A percentile compares a stretch with the other conserved stretches of the same genome.
These are phyloP conservation scores for Protula sp. DNA, from an alignment of 2,888 invertebrate species.

Conservation along the genomic window DNA sequence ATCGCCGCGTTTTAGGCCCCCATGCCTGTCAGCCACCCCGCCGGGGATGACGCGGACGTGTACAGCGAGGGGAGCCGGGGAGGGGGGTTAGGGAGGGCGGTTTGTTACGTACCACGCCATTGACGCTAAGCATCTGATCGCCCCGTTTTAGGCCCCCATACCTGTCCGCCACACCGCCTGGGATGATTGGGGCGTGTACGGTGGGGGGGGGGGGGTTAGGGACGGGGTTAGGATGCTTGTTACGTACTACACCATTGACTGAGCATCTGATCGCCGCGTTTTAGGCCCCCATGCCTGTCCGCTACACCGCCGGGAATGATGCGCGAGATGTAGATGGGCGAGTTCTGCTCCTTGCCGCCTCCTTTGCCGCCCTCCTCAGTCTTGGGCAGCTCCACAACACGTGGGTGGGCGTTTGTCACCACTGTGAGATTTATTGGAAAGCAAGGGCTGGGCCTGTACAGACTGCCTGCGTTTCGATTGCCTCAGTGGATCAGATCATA, in stretches of 20 bases:
- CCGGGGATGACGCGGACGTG: constrained; percentile 98
- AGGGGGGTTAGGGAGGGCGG: too few relatives aligned
- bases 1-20: constrained; percentile 94
- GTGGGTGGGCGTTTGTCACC: constrained; percentile 97
- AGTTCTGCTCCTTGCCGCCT: constrained; percentile 99
- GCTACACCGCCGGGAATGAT: constrained; percentile 99
- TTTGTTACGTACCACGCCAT: constrained; percentile 76
- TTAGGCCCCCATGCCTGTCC: constrained; percentile 92
- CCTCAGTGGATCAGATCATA: too few relatives aligned
- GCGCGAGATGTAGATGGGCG: constrained; percentile 97
- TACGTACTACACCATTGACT: constrained; percentile 88
- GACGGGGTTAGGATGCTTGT: constrained; percentile 43
- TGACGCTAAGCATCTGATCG: constrained; percentile 94
- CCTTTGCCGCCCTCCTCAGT: constrained; percentile 99
- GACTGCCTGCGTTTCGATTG: too few relatives aligned
- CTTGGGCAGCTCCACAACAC: constrained; percentile 96
- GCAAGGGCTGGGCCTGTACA: too few relatives aligned
- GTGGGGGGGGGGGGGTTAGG: too few relatives aligned
- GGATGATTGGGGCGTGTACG: constrained; percentile 98
- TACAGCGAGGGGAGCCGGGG: too few relatives aligned
- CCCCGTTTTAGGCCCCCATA: constrained; percentile 96
- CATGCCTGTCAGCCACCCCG: constrained; percentile 96
- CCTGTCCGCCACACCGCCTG: constrained; percentile 96
- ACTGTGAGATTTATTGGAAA: too few relatives aligned
- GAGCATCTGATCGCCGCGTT: constrained; percentile 93